Conservation (phyloP, 1,140 invertebrate genomes). For the Heliconius himera region DNA sequence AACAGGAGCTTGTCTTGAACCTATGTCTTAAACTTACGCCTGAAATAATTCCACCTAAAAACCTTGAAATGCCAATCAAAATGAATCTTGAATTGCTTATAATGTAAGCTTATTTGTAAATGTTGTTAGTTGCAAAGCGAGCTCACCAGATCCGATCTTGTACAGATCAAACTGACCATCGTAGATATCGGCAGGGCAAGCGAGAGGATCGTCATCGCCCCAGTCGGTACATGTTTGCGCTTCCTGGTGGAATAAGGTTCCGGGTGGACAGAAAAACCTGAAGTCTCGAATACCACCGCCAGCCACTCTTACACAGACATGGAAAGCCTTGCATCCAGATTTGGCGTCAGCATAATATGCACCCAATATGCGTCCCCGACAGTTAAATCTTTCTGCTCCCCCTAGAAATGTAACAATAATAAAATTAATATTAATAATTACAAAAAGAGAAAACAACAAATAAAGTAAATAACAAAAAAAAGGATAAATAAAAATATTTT, state of each 20-base stretch:
- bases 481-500: too few relatives aligned
- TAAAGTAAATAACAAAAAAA: too few relatives aligned
- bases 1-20: neutral
- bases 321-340: slow-evolving; percentile 95
- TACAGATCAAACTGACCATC: slow-evolving; percentile 93
- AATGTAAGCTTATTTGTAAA: slow-evolving; percentile 35
- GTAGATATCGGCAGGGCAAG: slow-evolving; percentile 90
- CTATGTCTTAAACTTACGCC: neutral
- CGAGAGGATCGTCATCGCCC: slow-evolving; percentile 88
- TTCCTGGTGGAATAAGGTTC: slow-evolving; percentile 95
- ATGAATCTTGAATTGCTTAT: neutral
- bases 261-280: slow-evolving; percentile 94
- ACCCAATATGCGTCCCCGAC: slow-evolving; percentile 92
- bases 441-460: too few relatives aligned
- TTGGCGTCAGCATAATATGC: slow-evolving; percentile 96
- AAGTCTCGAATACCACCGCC: slow-evolving; percentile 89
- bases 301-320: slow-evolving; percentile 92
- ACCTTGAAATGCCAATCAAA: neutral
- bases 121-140: slow-evolving; percentile 71
- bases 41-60: neutral
- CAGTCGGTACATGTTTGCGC: slow-evolving; percentile 95
- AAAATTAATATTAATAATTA: neutral
- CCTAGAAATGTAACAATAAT: slow-evolving; percentile 72
- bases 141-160: slow-evolving; percentile 87
- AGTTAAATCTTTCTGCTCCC: slow-evolving; percentile 93